Base-by-base conservation (phyloP, 64 coral and sea anemone species). In the Catalaphyllia jardinei region DNA sequence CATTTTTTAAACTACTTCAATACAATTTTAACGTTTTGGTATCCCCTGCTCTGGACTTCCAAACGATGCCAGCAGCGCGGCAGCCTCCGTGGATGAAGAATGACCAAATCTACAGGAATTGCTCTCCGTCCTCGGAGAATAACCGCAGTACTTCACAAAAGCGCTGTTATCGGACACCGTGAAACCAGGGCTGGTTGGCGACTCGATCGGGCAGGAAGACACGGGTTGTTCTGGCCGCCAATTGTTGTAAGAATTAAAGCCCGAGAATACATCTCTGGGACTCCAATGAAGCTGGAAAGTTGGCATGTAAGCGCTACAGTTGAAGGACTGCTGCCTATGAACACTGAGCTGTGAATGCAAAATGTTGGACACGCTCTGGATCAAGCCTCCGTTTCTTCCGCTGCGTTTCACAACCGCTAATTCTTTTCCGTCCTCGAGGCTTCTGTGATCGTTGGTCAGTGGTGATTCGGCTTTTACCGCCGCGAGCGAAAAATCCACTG, bases 121-220 rank as follows among this genome's bases (percentile, higher is more conserved):
- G 81, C 39, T 63, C 1, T 64, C 62, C 62, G 51, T 51, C 33
- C 35, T 69, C 38, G 81, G 63, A 50, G 81, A n/a, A 3, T 25
- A 33, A 25, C 19, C 67, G 35, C 63, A 51, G 35, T 85, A 85
- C 62, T 85, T 85, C 19, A 85, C 81, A 50, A 85, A 85, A 25
- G 81, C 81, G 24, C 81, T 85, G 81, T 85, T 85, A 69, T 85
- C 81, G 1, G 81, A 85, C 17, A 85, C 63, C 0, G 81, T 71
- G 52, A 85, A 85, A 12, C 20, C 63, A 42, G 62, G 62, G 63
- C 63, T 50, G 38, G 81, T 16, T 64, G 24, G 81, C 19, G 81
- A 62, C 22, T 85, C 81, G 31, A 85, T 64, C 22, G 63, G 14
- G 42, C 33, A 71, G 8, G 81, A 49, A 11, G 81, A 39, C 5